Percentiles rank a stretch among this genome's conserved stretches.
phyloP scores from a whole-genome alignment of 1,140 invertebrate genomes.

The Aethina tumida region DNA sequence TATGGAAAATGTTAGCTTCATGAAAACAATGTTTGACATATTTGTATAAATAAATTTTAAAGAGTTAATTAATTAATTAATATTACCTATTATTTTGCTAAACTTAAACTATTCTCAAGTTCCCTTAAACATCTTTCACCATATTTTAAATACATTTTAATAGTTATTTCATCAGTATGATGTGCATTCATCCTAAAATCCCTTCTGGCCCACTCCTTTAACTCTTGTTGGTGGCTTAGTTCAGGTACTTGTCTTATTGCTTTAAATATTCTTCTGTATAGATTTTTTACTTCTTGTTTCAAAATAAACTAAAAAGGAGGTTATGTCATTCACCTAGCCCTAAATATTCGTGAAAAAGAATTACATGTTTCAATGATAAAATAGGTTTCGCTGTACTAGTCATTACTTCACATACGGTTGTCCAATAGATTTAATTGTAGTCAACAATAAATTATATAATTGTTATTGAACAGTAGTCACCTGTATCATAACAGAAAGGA shows the following conservation, averaged over 20 bases:
- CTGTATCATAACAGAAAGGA: too few species aligned
- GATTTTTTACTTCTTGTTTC: conserved; percentile 61
- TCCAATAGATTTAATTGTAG: too few species aligned
- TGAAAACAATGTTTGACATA: too few species aligned
- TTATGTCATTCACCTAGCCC: conserved; percentile 4
- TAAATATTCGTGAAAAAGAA: conserved; percentile 6
- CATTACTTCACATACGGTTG: too few species aligned
- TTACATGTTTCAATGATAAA: conserved; percentile 46
- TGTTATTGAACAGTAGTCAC: too few species aligned
- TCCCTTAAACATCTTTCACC: conserved; percentile 57
- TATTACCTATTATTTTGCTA: conserved; percentile 33
- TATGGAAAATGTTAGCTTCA: too few species aligned
- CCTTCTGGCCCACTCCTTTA: conserved; percentile 55
- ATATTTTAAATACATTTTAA: conserved; percentile 60
- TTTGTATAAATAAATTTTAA: too few species aligned
- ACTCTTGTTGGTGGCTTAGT: conserved; percentile 46
- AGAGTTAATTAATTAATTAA: conserved; percentile 8
- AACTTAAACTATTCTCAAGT: conserved; percentile 50
- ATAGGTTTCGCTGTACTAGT: too few species aligned
- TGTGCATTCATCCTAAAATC: conserved; percentile 62
- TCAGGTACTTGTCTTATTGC: conserved; percentile 56
- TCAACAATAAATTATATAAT: too few species aligned
- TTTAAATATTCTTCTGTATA: conserved; percentile 62
- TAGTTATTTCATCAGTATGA: conserved; percentile 54
- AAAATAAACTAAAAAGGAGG: conserved; percentile 56